phyloP scores from a whole-genome alignment of 1,140 invertebrate genomes.

The Arctopsyche grandis region DNA sequence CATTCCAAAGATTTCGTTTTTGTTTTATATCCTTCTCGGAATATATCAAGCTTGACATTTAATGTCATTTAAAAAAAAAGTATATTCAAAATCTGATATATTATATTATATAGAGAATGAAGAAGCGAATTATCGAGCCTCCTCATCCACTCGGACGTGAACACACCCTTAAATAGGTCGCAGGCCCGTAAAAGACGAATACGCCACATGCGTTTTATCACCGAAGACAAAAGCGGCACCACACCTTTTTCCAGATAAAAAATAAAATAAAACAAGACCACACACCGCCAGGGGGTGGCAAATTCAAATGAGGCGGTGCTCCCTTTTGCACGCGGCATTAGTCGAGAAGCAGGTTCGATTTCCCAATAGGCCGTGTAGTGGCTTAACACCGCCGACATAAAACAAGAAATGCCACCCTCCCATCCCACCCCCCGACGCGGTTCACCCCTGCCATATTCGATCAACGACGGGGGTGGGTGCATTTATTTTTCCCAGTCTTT shows the following conservation, averaged over 20 bases:
- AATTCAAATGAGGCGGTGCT: slow-evolving; percentile 51
- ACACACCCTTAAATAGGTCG: no score
- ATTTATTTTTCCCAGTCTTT: slow-evolving; percentile 7
- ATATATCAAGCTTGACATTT: no score
- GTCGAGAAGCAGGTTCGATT: slow-evolving; percentile 52
- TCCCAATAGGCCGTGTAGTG: slow-evolving; percentile 50
- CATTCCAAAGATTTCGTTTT: no score
- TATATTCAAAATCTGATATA: no score
- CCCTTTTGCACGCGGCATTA: slow-evolving; percentile 49
- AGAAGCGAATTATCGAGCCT: no score
- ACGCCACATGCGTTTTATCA: slow-evolving; percentile 52
- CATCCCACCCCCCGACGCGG: slow-evolving; percentile 36
- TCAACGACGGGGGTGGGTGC: slow-evolving; percentile 4
- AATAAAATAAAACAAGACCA: slow-evolving; percentile 44
- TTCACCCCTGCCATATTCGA: slow-evolving; percentile 38
- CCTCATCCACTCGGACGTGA: no score
- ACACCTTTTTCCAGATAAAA: not conserved
- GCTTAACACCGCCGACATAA: slow-evolving; percentile 48
- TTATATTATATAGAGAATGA: no score
- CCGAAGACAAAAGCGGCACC: slow-evolving; percentile 39
- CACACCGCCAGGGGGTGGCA: slow-evolving; percentile 24
- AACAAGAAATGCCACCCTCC: slow-evolving; percentile 34
- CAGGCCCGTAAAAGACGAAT: slow-evolving; percentile 44
- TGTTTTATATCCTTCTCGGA: no score
- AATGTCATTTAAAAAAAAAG: no score